These are phyloP conservation scores for Rachycentron canadum DNA, from an alignment of 2,797 vertebrate genomes.

Conservation along the genomic window DNA sequence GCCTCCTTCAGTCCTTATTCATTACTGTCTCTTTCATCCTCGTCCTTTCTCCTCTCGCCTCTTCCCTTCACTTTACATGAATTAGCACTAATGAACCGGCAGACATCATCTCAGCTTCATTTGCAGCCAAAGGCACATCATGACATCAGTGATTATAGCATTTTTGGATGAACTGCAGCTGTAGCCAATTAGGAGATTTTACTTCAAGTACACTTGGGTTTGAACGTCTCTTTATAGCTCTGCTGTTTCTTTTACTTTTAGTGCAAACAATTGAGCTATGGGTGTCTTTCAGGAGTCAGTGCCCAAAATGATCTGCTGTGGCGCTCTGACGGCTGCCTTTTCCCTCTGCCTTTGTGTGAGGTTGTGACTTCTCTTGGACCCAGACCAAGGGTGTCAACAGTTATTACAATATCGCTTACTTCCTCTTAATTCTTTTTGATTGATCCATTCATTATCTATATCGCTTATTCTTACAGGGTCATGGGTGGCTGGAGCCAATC, in stretches of 20 bases:
- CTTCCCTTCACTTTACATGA: conserved; percentile 76
- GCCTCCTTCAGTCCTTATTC: conserved; percentile 67
- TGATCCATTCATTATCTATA: no score
- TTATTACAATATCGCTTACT: no score
- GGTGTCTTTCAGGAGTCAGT: not conserved
- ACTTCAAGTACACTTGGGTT: not conserved
- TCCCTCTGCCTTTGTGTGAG: not conserved
- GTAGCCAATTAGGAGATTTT: conserved; percentile 19
- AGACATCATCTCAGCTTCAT: conserved; percentile 62
- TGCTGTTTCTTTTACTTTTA: not conserved
- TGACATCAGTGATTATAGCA: conserved; percentile 53
- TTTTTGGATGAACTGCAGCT: conserved; percentile 54
- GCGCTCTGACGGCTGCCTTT: not conserved
- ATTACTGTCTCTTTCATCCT: conserved; percentile 68
- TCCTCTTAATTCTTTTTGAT: no score
- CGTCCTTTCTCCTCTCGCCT: conserved; percentile 57
- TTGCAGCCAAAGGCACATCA: conserved; percentile 55
- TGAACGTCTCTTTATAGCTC: not conserved
- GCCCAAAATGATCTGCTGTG: not conserved
- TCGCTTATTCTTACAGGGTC: no score
- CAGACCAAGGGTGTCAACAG: not conserved
- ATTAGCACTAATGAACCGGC: conserved; percentile 78
- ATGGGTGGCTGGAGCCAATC: no score
- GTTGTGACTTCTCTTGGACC: not conserved
- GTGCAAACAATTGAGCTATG: not conserved